Evolutionary conservation across 2,888 invertebrate genomes (phyloP).

Genomic region (Cyrtodaria siliqua): DNA sequence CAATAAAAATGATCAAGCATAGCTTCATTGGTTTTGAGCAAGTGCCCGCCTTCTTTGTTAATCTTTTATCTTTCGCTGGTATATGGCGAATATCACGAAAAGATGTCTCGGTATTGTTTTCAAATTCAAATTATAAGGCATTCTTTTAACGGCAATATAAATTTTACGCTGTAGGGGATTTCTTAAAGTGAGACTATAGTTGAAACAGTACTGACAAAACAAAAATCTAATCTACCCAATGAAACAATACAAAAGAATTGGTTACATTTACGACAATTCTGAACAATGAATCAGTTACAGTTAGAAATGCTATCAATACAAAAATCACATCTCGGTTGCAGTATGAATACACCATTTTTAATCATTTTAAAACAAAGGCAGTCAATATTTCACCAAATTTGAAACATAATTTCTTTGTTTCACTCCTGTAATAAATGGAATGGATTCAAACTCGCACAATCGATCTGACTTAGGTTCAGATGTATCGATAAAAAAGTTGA

Average conservation of each 20-base stretch:
- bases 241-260: slow-evolving; percentile 43
- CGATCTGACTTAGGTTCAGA: slow-evolving; percentile 8
- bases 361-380: slow-evolving; percentile 17
- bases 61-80: slow-evolving; percentile 37
- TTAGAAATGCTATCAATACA: slow-evolving; percentile 56
- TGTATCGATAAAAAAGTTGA: slow-evolving; percentile 8
- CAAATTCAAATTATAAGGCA: slow-evolving; percentile 51
- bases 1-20: slow-evolving; percentile 51
- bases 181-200: slow-evolving; percentile 58
- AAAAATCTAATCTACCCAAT: slow-evolving; percentile 47
- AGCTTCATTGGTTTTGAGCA: slow-evolving; percentile 57
- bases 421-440: slow-evolving; percentile 36
- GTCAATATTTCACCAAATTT: slow-evolving; percentile 43
- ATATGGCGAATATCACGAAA: slow-evolving; percentile 47
- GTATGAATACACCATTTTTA: slow-evolving; percentile 7
- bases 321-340: slow-evolving; percentile 40
- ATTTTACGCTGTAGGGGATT: slow-evolving; percentile 64
- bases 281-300: slow-evolving; percentile 61
- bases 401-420: slow-evolving; percentile 41
- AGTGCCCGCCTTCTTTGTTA: slow-evolving; percentile 56
- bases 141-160: slow-evolving; percentile 51
- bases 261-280: slow-evolving; percentile 42
- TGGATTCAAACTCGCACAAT: slow-evolving; percentile 17
- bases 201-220: slow-evolving; percentile 56
- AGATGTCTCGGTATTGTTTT: slow-evolving; percentile 58